Conservation (phyloP, 2,888 invertebrate genomes). For the Vesta saturnalis region DNA sequence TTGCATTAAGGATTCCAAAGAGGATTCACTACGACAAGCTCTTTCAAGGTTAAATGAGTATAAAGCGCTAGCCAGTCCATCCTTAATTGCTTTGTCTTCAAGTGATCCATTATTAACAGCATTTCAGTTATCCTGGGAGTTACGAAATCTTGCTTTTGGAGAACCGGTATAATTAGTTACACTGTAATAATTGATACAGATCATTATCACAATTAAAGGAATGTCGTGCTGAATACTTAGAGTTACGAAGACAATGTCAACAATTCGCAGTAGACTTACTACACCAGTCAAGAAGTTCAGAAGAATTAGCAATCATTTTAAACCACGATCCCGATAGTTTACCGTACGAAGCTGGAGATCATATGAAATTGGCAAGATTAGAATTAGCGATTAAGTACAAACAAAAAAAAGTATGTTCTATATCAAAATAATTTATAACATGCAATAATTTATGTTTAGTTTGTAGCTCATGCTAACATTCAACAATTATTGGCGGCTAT, state of each 20-base stretch:
- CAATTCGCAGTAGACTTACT: conserved; percentile 91
- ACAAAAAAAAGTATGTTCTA: conserved; percentile 84
- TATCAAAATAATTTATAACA: background rate
- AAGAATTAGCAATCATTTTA: conserved; percentile 91
- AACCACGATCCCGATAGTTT: conserved; percentile 86
- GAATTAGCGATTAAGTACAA: conserved; percentile 93
- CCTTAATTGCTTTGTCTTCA: conserved; percentile 91
- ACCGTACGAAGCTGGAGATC: conserved; percentile 80
- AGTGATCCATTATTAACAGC: conserved; percentile 93
- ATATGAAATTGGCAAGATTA: conserved; percentile 85
- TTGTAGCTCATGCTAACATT: conserved; percentile 95
- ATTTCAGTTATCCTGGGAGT: conserved; percentile 95
- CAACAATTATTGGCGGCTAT: conserved; percentile 91
- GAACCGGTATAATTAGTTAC: conserved; percentile 70
- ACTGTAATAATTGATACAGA: background rate
- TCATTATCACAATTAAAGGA: conserved; percentile 66
- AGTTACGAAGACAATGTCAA: conserved; percentile 86
- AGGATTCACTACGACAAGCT: conserved; percentile 84
- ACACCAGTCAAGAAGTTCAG: conserved; percentile 90
- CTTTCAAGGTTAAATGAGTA: conserved; percentile 92
- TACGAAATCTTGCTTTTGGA: conserved; percentile 86
- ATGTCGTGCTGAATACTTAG: conserved; percentile 89
- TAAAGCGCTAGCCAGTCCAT: conserved; percentile 90
- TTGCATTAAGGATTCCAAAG: conserved; percentile 79
- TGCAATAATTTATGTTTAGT: conserved; percentile 64